These are phyloP conservation scores for Pardalotus punctatus DNA, from an alignment of 2,113 vertebrate genomes.

Conservation along the genomic window DNA sequence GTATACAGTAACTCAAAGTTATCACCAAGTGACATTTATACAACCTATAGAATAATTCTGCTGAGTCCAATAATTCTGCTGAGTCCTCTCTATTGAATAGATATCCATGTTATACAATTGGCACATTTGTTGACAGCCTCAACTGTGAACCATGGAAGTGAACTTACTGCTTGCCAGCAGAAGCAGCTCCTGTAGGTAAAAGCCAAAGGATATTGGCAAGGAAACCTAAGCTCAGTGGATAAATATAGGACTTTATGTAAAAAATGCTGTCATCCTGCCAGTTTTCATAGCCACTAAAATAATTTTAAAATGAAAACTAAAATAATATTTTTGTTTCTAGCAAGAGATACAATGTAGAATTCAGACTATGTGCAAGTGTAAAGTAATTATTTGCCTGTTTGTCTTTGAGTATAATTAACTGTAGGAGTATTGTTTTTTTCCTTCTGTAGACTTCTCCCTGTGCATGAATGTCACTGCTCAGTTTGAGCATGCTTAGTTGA, in stretches of 20 bases:
- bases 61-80: conserved; percentile 56
- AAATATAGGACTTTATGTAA: conserved; percentile 55
- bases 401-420: not conserved
- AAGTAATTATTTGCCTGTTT: not conserved
- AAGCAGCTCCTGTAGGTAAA: conserved; percentile 44
- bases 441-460: not conserved
- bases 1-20: conserved; percentile 1
- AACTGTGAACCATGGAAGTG: conserved; percentile 47
- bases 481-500: conserved; percentile 28
- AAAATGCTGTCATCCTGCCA: conserved; percentile 36
- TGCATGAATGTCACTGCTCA: conserved; percentile 13
- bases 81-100: conserved; percentile 29
- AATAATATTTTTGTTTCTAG: not conserved
- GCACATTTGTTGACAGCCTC: conserved; percentile 54
- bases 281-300: conserved; percentile 11
- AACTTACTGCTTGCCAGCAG: conserved; percentile 37
- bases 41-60: conserved; percentile 43
- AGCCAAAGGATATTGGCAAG: conserved; percentile 56
- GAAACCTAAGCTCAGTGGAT: not conserved
- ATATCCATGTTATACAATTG: conserved; percentile 25
- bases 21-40: conserved; percentile 21
- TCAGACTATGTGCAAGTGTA: not conserved
- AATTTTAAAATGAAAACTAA: not conserved
- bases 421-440: conserved; percentile 47
- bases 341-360: not conserved